Conservation (phyloP, 2,888 invertebrate species). For the Stenotaenia linearis region DNA sequence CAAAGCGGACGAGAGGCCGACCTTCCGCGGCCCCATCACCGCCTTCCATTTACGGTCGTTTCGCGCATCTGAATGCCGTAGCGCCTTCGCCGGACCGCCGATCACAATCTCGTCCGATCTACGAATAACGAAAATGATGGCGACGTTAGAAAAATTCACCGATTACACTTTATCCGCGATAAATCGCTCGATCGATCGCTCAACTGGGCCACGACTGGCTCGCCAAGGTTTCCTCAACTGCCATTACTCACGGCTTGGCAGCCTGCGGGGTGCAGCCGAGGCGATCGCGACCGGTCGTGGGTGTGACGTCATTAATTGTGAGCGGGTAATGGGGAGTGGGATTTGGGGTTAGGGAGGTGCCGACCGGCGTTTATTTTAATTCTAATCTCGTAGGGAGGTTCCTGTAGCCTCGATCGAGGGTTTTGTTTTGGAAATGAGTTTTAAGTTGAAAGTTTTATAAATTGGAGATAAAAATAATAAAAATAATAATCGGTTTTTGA, state of each 20-base stretch:
- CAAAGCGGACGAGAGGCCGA: conserved; percentile 36
- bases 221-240: not conserved
- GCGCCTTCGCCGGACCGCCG: not conserved
- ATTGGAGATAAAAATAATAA: not conserved
- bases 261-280: not conserved
- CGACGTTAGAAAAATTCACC: not conserved
- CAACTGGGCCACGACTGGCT: conserved; percentile 6
- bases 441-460: not conserved
- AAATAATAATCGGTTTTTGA: too few relatives aligned
- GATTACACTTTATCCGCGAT: not conserved
- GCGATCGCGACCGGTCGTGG: not conserved
- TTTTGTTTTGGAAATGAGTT: not conserved
- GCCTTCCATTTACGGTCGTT: conserved; percentile 31
- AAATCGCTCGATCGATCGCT: not conserved
- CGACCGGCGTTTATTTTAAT: not conserved
- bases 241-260: conserved; percentile 24
- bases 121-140: not conserved
- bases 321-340: too few relatives aligned
- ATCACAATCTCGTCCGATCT: not conserved
- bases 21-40: conserved; percentile 35
- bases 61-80: not conserved
- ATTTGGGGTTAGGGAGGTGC: not conserved
- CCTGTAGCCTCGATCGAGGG: not conserved
- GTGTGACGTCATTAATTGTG: not conserved
- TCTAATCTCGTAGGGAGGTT: not conserved